Evolutionary conservation across 1,140 invertebrate genomes (phyloP), one percentile per base, ranked within the genome.

Genomic region (Pseudobourletiella spinata): DNA sequence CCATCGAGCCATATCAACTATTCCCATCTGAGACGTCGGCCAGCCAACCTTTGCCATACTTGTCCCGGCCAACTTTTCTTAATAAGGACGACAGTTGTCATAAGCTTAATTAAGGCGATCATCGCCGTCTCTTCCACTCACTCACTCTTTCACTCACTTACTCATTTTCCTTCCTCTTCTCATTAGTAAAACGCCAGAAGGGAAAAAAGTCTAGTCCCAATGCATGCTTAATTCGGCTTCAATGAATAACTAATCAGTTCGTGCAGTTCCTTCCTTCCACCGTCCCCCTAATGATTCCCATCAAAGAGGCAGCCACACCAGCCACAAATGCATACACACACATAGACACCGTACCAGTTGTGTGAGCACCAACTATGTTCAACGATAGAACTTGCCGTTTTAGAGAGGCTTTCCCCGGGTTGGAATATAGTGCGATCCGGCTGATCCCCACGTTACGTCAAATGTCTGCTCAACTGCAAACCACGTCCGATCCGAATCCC

Each of bases 1-100:
- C 42, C 59, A 61, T 61, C 59, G 59, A 61, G 52, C 59, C 60
- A 50, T 57, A 62, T 62, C 52, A 62, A 55, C 51, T 46, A 62
- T 61, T 61, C 59, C 59, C 59, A 61, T 54, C 51, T 61, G 59
- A 61, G 59, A 61, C 59, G 24, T 25, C 48, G 48, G 48, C 24
- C 24, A 48, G 48, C 48, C 28, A 26, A 18, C 22, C 48, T 51
- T n/a, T n/a, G n/a, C n/a, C n/a, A n/a, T n/a, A n/a, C n/a, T 29
- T 48, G 43, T 32, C 43, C 54, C 30, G 22, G 32, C 51, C 20
- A 61, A 61, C 50, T 54, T 61, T 61, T 61, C 35, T 50, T 61
- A 61, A 61, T 55, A 54, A 61, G 59, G 39, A 61, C 26, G 35
- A 60, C 58, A 59, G 30, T 60, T 60, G 58, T 60, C 58, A 51